Conservation (phyloP, 1,140 invertebrate genomes). For the Magallana gigas region DNA sequence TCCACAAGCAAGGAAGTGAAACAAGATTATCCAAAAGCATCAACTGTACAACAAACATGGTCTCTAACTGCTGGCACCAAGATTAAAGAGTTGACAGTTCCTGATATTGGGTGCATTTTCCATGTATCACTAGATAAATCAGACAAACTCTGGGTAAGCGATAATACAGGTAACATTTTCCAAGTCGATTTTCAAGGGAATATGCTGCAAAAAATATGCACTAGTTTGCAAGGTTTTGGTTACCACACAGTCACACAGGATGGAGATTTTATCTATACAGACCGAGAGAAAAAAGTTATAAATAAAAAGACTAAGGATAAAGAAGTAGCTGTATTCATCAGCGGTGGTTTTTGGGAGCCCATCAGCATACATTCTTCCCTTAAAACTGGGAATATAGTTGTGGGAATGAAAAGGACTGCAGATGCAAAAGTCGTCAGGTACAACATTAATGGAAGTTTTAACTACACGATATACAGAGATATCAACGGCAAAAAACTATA, state of each 20-base stretch:
- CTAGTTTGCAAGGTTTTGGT: not conserved
- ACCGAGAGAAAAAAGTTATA: not conserved
- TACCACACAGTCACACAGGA: conserved; percentile 3
- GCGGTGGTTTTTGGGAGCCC: not conserved
- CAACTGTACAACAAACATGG: not conserved
- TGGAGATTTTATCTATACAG: conserved; percentile 14
- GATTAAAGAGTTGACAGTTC: not conserved
- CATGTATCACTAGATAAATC: not conserved
- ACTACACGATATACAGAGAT: not conserved
- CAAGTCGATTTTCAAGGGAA: not conserved
- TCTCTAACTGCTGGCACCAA: conserved; percentile 5
- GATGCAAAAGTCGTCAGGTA: not conserved
- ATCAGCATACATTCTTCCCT: not conserved
- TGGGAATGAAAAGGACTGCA: not conserved
- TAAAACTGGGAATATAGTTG: no score
- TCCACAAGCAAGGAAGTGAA: no score
- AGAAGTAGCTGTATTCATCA: not conserved
- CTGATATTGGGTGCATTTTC: not conserved
- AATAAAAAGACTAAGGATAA: not conserved
- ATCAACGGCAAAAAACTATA: not conserved
- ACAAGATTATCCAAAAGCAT: not conserved
- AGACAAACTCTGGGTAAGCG: not conserved
- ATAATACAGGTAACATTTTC: not conserved
- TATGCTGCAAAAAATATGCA: not conserved
- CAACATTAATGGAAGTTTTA: not conserved